Evolutionary conservation across 2,888 invertebrate species (phyloP), one percentile per base, ranked within the genome.

Genomic region (Coenonympha arcania): DNA sequence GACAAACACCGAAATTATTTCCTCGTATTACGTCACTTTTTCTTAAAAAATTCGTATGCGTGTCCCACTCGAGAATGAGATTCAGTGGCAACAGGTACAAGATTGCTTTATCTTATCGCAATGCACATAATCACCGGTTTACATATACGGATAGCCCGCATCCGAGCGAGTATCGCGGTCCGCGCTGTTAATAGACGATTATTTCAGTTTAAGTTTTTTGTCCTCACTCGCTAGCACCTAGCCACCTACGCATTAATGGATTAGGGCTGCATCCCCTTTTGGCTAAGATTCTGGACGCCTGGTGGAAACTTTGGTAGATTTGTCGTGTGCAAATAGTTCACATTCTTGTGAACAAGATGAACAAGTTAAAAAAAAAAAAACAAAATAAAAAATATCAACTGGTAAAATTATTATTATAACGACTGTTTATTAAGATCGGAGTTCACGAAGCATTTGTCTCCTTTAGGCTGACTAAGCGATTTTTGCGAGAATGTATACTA

Each of bases 201-300:
- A 78, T 79, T 78, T 76, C 71, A 76, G 68, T 77, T 76, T 76
- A 66, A 72, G 71, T 79, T 81, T 77, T 78, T 80, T 82, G 67
- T 75, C 71, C 66, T 67, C 66, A 69, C 69, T 76, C 69, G 65
- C 69, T 72, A 69, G 73, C 76, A 68, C 78, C 76, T 76, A 76
- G 69, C 73, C 76, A 68, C 78, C 76, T 76, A 76, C 73, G 68
- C 72, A 68, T 68, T 67, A 64, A 58, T 60, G 39, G 40, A 50
- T 50, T 66, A 79, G 78, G 79, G 79, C 60, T 78, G 72, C 44
- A 44, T 20, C 31, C 42, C 28, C n/a, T n/a, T n/a, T n/a, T n/a
- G n/a, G n/a, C n/a, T n/a, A n/a, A n/a, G n/a, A n/a, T n/a, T n/a
- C n/a, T n/a, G n/a, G n/a, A n/a, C n/a, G n/a, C n/a, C n/a, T n/a